Conservation (phyloP, 2,797 vertebrate genomes). For the Falco cherrug region DNA sequence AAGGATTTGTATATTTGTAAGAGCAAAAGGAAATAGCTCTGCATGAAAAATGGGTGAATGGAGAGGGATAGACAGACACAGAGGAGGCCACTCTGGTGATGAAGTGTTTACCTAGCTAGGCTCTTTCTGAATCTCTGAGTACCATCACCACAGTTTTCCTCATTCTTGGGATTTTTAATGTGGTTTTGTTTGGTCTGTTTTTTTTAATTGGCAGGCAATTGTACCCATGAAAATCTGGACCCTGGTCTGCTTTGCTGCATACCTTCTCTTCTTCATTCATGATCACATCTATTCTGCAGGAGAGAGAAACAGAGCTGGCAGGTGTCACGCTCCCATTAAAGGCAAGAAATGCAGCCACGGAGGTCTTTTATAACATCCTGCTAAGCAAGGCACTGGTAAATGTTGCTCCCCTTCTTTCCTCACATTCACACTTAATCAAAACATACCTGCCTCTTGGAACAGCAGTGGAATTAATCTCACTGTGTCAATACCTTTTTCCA, state of each 20-base stretch:
- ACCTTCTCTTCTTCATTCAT: background rate
- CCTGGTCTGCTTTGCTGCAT: background rate
- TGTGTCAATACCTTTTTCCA: background rate
- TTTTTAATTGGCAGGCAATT: background rate
- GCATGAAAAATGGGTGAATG: background rate
- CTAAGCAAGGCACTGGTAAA: background rate
- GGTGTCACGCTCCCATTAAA: background rate
- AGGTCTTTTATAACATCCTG: background rate
- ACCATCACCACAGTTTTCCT: constrained; percentile 12
- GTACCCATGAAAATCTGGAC: background rate
- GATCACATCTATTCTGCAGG: background rate
- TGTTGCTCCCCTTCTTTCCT: background rate
- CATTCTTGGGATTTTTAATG: constrained; percentile 30
- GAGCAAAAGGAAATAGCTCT: constrained; percentile 18
- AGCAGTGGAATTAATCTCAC: background rate
- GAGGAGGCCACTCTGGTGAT: background rate
- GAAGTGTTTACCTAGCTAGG: constrained; percentile 13
- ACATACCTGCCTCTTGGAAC: background rate
- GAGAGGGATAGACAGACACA: constrained; percentile 41
- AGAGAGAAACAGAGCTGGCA: background rate
- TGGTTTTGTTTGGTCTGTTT: background rate
- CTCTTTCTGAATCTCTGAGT: constrained; percentile 27
- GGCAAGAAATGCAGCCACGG: background rate
- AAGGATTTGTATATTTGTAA: background rate
- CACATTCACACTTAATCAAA: background rate